phyloP scores from a whole-genome alignment of 1,140 invertebrate genomes.

The Apis laboriosa region DNA sequence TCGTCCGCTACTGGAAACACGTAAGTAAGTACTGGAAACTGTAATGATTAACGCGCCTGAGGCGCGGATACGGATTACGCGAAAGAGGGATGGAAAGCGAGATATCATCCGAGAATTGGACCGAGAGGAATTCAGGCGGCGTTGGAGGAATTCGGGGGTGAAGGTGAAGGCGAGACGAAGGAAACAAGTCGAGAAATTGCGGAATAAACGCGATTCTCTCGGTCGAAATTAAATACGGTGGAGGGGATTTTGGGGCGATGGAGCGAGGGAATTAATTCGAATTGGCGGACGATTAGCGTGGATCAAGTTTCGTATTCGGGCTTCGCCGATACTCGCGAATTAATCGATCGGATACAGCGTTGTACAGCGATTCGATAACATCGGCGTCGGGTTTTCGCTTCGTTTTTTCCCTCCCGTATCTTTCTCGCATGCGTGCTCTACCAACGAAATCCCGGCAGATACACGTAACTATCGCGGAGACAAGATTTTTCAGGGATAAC shows the following conservation, averaged over 20 bases:
- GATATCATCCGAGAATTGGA: slow-evolving; percentile 23
- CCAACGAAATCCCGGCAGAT: slow-evolving; percentile 28
- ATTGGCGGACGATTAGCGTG: slow-evolving; percentile 56
- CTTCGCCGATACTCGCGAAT: not conserved
- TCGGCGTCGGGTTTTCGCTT: not conserved
- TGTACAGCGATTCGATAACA: not conserved
- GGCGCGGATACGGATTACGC: slow-evolving; percentile 14
- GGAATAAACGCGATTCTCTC: slow-evolving; percentile 23
- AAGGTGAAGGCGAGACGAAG: not conserved
- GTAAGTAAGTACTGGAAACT: slow-evolving; percentile 63
- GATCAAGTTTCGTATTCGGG: slow-evolving; percentile 48
- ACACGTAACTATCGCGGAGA: slow-evolving; percentile 14
- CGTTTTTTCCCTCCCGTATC: not conserved
- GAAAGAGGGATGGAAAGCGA: slow-evolving; percentile 8
- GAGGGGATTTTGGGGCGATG: not conserved
- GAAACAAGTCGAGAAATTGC: not conserved
- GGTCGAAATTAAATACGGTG: slow-evolving; percentile 63
- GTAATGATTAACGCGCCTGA: slow-evolving; percentile 23
- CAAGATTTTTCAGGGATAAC: slow-evolving; percentile 48
- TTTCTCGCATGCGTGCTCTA: not conserved
- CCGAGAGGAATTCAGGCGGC: not conserved
- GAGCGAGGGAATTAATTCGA: slow-evolving; percentile 54
- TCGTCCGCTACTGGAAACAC: slow-evolving; percentile 47
- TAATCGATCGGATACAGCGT: not conserved
- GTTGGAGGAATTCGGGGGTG: not conserved